Evolutionary conservation across 2,113 vertebrate genomes (phyloP), one percentile per base, ranked within the genome.

Genomic region (Anhinga anhinga): DNA sequence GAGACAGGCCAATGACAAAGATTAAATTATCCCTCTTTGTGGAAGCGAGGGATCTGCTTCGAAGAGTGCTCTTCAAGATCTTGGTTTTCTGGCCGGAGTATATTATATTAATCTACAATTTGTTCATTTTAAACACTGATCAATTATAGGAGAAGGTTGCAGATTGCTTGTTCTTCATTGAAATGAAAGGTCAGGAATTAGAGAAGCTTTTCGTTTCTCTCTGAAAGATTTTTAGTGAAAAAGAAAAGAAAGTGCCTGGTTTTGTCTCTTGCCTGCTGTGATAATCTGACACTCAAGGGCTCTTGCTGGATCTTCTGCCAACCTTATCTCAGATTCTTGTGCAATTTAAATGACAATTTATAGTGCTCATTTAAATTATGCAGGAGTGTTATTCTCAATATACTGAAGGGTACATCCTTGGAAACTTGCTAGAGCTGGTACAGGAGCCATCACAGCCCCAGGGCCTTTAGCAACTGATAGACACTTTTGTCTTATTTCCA

Each of bases 1-100:
- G 98, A 98, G 97, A 95, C 97, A 97, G 98, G 97, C 97, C 98
- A 98, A 98, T 99, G 98, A 98, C 98, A 98, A 98, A 98, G 98
- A 98, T 98, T 97, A 98, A 98, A 98, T 98, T 98, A 97, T 98
- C 97, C 93, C 94, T 91, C 93, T 96, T 90, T 80, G 93, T 86
- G 92, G 94, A 96, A 93, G 94, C 81, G 36, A 89, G 86, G 83
- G 88, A 88, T 96, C 86, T 89, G 92, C 95, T 96, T 95, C 8
- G 1, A 94, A 89, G 93, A 73, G 71, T 62, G 63, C 47, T 93
- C 72, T 87, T 91, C 0, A 10, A 91, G 82, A 96, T 94, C 83
- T 88, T 82, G 84, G 91, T 94, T 95, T 95, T 74, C 86, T 89
- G 52, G 69, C 71, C 76, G 11, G 34, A 88, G 89, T 90, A 42